Evolutionary conservation across 2,888 invertebrate genomes (phyloP).

Genomic region (Molanna angustata): DNA sequence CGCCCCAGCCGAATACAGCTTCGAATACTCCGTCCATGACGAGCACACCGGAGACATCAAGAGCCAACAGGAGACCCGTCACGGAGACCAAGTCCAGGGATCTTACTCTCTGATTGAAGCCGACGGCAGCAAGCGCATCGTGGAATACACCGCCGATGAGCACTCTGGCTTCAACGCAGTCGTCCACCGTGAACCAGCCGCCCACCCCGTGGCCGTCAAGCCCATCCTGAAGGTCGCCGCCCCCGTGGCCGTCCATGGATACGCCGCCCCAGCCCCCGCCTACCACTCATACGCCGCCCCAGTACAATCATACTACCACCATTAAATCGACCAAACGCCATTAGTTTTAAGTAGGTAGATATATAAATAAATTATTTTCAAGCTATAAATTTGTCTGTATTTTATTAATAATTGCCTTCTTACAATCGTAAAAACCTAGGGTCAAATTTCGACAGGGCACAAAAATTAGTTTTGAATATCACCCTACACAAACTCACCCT

Average conservation of each 20-base stretch:
- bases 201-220: constrained; percentile 19
- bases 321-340: too few species aligned
- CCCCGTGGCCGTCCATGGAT: constrained; percentile 6
- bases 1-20: constrained; percentile 31
- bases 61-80: constrained; percentile 48
- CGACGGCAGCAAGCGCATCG: constrained; percentile 48
- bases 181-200: constrained; percentile 41
- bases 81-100: constrained; percentile 48
- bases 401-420: too few species aligned
- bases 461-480: too few species aligned
- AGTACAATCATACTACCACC: too few species aligned
- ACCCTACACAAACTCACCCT: too few species aligned
- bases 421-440: too few species aligned
- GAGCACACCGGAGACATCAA: constrained; percentile 49
- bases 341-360: too few species aligned
- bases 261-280: constrained; percentile 15
- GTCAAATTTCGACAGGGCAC: too few species aligned
- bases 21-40: constrained; percentile 48
- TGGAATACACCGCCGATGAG: constrained; percentile 49
- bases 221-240: constrained; percentile 15
- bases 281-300: too few species aligned
- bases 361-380: too few species aligned
- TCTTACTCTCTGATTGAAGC: constrained; percentile 52
- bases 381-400: too few species aligned
- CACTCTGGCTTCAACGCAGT: constrained; percentile 49